phyloP scores from a whole-genome alignment of 2,888 invertebrate genomes.

The Oscheius sp. region DNA sequence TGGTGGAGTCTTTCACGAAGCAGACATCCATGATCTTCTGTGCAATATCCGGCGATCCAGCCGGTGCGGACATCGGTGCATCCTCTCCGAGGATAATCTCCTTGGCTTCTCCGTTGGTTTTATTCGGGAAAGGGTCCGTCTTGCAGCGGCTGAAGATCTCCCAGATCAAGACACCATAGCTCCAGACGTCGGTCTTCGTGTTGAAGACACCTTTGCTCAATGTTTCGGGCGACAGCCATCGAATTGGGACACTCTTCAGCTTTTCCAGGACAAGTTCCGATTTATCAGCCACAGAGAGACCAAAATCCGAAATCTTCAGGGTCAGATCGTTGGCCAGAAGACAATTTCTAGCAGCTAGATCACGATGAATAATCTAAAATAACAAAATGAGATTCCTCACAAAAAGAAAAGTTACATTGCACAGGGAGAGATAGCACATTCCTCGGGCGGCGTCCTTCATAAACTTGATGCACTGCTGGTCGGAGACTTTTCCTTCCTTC shows the following conservation, averaged over 20 bases:
- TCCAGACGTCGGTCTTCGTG: constrained; percentile 62
- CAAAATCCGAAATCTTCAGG: constrained; percentile 52
- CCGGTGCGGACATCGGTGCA: constrained; percentile 31
- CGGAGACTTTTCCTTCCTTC: constrained; percentile 25
- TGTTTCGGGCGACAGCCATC: constrained; percentile 65
- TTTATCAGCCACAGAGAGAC: constrained; percentile 44
- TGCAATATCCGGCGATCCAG: constrained; percentile 37
- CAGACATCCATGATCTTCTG: constrained; percentile 40
- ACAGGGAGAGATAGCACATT: constrained; percentile 32
- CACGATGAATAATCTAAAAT: constrained; percentile 45
- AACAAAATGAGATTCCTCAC: not conserved
- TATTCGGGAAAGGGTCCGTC: constrained; percentile 53
- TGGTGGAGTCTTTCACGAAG: constrained; percentile 36
- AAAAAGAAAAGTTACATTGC: not conserved
- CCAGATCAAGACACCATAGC: constrained; percentile 54
- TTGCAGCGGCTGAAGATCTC: constrained; percentile 48
- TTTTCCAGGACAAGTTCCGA: constrained; percentile 46
- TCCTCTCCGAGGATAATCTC: constrained; percentile 31
- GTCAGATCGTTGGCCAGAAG: constrained; percentile 38
- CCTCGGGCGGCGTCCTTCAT: constrained; percentile 17
- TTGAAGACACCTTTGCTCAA: constrained; percentile 51
- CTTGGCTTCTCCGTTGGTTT: constrained; percentile 44
- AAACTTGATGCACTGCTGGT: constrained; percentile 25
- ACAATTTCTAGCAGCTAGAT: constrained; percentile 50
- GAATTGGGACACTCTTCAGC: constrained; percentile 56